Evolutionary conservation across 2,888 invertebrate genomes (phyloP).

Genomic region (Cremastinae sp.): DNA sequence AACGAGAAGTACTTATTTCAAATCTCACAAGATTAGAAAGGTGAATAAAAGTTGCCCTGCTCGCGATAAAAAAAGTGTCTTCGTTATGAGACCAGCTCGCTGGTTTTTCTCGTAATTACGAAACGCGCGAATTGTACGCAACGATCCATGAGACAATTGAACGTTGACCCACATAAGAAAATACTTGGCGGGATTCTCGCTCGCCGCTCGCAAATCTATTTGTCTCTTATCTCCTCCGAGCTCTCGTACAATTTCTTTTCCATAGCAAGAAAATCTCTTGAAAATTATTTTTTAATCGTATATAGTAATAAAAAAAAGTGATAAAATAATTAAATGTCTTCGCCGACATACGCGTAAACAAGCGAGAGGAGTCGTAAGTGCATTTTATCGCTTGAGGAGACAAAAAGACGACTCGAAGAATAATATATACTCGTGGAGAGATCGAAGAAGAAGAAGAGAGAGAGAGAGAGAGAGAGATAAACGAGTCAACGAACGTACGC

Average conservation of each 20-base stretch:
- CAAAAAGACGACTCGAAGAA: background rate
- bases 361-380: too few relatives aligned
- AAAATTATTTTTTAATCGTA: too few relatives aligned
- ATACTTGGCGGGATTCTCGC: conserved; percentile 50
- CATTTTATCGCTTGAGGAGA: background rate
- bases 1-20: too few relatives aligned
- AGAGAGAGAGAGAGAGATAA: conserved; percentile 1
- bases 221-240: background rate
- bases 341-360: too few relatives aligned
- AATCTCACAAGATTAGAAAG: too few relatives aligned
- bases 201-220: conserved; percentile 4
- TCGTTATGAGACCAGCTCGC: conserved; percentile 3
- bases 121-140: conserved; percentile 44
- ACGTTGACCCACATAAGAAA: conserved; percentile 70
- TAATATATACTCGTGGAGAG: background rate
- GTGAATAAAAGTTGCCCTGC: too few relatives aligned
- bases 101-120: conserved; percentile 39
- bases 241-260: background rate
- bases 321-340: too few relatives aligned
- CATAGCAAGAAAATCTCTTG: background rate
- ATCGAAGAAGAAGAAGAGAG: background rate
- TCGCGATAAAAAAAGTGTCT: conserved; percentile 4
- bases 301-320: too few relatives aligned
- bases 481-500: conserved; percentile 5
- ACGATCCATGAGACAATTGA: conserved; percentile 70